Percentiles rank a stretch among this genome's conserved stretches.
Conservation (phyloP, 2,797 vertebrate species). For the Tinamus major region DNA sequence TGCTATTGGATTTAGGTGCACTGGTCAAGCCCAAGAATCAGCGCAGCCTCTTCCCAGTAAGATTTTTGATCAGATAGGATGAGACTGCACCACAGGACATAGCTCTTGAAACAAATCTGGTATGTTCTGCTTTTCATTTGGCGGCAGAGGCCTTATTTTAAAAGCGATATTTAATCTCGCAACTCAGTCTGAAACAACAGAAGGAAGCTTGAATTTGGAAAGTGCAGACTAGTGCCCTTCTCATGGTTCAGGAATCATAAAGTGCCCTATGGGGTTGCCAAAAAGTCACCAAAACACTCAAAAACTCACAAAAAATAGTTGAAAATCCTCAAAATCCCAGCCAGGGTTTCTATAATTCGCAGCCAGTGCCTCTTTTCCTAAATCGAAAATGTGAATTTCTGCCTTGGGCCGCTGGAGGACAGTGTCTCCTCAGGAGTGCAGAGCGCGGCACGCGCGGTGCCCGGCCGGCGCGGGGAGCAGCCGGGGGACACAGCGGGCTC, state of each 20-base stretch:
- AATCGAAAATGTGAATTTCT: neutral
- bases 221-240: neutral
- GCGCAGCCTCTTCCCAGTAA: neutral
- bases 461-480: conserved; percentile 2
- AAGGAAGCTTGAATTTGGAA: neutral
- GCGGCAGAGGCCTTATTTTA: neutral
- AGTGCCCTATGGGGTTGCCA: neutral
- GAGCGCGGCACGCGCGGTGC: neutral
- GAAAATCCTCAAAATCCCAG: neutral
- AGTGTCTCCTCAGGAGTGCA: conserved; percentile 51
- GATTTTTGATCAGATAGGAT: neutral
- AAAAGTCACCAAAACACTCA: neutral
- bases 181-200: neutral
- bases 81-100: neutral
- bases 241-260: neutral
- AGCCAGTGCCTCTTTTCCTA: fast-evolving
- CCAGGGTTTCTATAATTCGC: neutral
- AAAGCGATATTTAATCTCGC: neutral
- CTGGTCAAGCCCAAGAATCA: neutral
- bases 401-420: conserved; percentile 70
- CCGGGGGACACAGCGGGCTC: conserved; percentile 21
- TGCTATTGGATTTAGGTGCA: neutral
- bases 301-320: too few species aligned
- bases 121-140: neutral
- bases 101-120: fast-evolving